phyloP scores from a whole-genome alignment of 2,888 invertebrate genomes.

The Caenorhabditis sinica region DNA sequence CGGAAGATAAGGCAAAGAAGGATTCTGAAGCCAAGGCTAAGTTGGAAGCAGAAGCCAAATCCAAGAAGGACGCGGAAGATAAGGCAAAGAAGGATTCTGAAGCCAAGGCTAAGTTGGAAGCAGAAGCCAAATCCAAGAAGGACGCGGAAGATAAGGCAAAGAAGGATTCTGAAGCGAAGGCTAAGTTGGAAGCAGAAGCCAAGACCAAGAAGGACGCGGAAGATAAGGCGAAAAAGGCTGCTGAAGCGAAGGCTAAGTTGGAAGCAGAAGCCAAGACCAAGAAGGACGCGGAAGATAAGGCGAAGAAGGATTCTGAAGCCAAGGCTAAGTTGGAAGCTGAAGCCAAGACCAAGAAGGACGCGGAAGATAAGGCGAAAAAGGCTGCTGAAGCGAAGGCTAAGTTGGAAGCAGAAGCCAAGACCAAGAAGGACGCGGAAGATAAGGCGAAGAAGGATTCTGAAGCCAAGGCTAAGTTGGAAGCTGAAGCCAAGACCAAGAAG shows the following conservation, averaged over 20 bases:
- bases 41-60: conserved; percentile 39
- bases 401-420: conserved; percentile 37
- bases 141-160: conserved; percentile 21
- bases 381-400: conserved; percentile 25
- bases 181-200: conserved; percentile 23
- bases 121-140: conserved; percentile 36
- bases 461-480: neutral
- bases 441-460: conserved; percentile 26
- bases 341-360: conserved; percentile 27
- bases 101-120: conserved; percentile 31
- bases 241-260: conserved; percentile 31
- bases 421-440: conserved; percentile 31
- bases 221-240: neutral
- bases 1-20: conserved; percentile 15
- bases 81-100: conserved; percentile 18
- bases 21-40: conserved; percentile 44
- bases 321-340: conserved; percentile 45
- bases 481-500: neutral
- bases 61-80: conserved; percentile 13
- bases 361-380: conserved; percentile 45
- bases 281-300: conserved; percentile 15
- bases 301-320: conserved; percentile 28
- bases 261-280: conserved; percentile 38
- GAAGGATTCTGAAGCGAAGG: conserved; percentile 12
- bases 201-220: conserved; percentile 42